Evolutionary conservation across 2,113 vertebrate species (phyloP).

Genomic region (Chascanopsetta lugubris): DNA sequence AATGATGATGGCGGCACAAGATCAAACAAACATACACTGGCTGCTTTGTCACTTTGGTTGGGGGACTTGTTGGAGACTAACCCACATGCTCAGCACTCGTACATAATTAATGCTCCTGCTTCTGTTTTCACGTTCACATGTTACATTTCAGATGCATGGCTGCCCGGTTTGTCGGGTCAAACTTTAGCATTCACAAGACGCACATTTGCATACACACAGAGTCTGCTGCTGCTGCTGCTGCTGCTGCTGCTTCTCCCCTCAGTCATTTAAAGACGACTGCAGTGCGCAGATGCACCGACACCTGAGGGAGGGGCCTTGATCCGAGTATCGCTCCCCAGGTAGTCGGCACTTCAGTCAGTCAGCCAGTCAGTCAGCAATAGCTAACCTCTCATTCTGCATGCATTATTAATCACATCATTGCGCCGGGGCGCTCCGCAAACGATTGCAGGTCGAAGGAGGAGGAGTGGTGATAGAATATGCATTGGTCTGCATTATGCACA

Average conservation of each 20-base stretch:
- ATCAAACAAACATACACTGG: neutral
- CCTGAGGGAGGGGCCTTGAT: slow-evolving; percentile 57
- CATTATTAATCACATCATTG: slow-evolving; percentile 73
- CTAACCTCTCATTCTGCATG: slow-evolving; percentile 50
- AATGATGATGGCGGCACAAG: neutral
- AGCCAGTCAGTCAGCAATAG: slow-evolving; percentile 34
- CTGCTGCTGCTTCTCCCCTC: slow-evolving; percentile 7
- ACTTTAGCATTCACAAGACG: neutral
- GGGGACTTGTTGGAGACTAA: slow-evolving; percentile 6
- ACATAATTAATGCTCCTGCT: slow-evolving; percentile 11
- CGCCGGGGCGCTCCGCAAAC: slow-evolving; percentile 38
- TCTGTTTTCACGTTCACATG: slow-evolving; percentile 7
- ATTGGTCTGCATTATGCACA: slow-evolving; percentile 57
- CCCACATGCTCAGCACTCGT: slow-evolving; percentile 5
- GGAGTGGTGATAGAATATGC: slow-evolving; percentile 63
- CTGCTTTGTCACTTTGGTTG: neutral
- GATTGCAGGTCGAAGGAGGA: slow-evolving; percentile 33
- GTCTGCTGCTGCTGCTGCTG: neutral
- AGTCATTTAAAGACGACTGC: slow-evolving; percentile 17
- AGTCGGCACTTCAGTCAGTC: slow-evolving; percentile 39
- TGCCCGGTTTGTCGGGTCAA: neutral
- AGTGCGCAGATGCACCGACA: slow-evolving; percentile 24
- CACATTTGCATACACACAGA: neutral
- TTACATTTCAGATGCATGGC: slow-evolving; percentile 13
- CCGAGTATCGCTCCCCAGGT: slow-evolving; percentile 41